Evolutionary conservation across 2,797 vertebrate species (phyloP), one percentile per base, ranked within the genome.

Genomic region (Nothura maculosa): DNA sequence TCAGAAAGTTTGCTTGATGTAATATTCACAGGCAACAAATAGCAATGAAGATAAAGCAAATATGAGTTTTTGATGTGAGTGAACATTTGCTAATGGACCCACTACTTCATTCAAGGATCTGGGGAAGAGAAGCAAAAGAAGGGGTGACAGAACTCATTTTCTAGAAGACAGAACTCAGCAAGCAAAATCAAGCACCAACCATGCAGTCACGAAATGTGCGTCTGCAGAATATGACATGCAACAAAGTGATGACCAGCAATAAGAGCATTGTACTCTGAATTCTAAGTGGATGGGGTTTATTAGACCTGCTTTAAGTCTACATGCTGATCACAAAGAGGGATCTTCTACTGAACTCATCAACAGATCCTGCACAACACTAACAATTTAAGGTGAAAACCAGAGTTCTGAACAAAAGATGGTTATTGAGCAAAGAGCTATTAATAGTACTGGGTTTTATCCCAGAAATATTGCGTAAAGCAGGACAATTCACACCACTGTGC

Each of bases 371-470:
- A 43, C 81, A 90, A 82, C 54, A 87, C 70, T 90, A 86, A 94
- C 83, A 93, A 77, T 36, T 84, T 91, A 95, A 96, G 96, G 96
- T 96, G 88, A 95, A 93, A 85, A 80, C 11, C 83, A 85, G 90
- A 80, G 45, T 43, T 90, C 83, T 67, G 81, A 95, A 96, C 95
- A 94, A 96, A 96, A 92, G 91, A 93, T 22, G 36, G 61, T 50
- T 94, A 75, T 96, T 96, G 90, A 95, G 81, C 91, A 96, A 95
- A 96, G 85, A 64, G 43, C 90, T 96, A 95, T 96, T 96, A 94
- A 95, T 96, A 96, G 94, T 84, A 47, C 72, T 96, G 94, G 95
- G 90, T 80, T 94, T 88, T 91, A 74, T 91, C 96, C 96, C 93
- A 94, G 95, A 95, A 96, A 64, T 58, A 20, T 96, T 96, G 94